Evolutionary conservation across 2,113 vertebrate species (phyloP), one percentile per base, ranked within the genome.

Genomic region (Smithornis capensis): DNA sequence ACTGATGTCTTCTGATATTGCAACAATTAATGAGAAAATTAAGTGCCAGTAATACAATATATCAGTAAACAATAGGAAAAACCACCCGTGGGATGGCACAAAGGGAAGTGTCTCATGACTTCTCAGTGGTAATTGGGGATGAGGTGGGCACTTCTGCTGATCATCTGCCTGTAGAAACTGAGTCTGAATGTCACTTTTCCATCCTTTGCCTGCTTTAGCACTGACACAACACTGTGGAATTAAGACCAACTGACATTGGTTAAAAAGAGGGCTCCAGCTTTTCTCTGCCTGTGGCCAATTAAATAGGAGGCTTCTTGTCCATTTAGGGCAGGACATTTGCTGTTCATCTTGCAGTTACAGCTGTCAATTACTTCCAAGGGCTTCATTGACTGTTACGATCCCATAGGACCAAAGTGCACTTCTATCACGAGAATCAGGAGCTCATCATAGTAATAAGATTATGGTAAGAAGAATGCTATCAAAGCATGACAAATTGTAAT

Each of bases 21-120:
- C 73, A 78, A 93, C 57, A 94, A 92, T 57, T 80, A 92, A 81
- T 64, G 68, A 90, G 64, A 83, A 94, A 83, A 84, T 87, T 81
- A 90, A 93, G 56, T 71, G 64, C 38, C 40, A 87, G 21, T 75
- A 88, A 70, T 78, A 63, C 19, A 95, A 60, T 7, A 14, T 44
- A 35, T 50, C 62, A 82, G 65, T 37, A 24, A 23, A 40, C 0
- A 16, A 45, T 8, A 86, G 56, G 60, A 55, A 83, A 85, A 83
- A 37, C 18, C 56, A 65, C 52, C 52, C 1, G 1, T 75, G 33
- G 2, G 11, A 79, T 70, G 57, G 84, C 38, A 91, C 53, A 42
- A 85, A 28, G 37, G 53, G 55, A 68, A 69, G 21, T 47, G 42
- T 38, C 59, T 91, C 1, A 1, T 33, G 53, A 49, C 75, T 94